phyloP scores from a whole-genome alignment of 64 coral and sea anemone genomes.

The Anthopleura sola region DNA sequence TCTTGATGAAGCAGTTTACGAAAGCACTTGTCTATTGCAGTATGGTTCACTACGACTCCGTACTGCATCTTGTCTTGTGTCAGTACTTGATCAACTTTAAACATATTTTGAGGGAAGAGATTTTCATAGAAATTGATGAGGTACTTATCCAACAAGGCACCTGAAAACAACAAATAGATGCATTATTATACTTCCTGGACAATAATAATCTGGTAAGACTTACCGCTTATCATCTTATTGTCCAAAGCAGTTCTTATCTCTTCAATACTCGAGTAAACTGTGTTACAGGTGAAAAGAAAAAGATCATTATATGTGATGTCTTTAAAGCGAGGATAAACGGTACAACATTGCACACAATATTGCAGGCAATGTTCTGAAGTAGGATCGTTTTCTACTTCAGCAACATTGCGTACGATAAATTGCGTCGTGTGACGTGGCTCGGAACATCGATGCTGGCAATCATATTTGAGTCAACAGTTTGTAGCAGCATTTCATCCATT shows the following conservation, averaged over 20 bases:
- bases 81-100: conserved; percentile 54
- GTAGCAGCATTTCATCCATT: too few species aligned
- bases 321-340: too few species aligned
- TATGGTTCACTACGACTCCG: conserved; percentile 67
- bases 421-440: too few species aligned
- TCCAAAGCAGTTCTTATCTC: conserved; percentile 47
- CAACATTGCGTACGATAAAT: too few species aligned
- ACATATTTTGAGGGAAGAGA: conserved; percentile 9
- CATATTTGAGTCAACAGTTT: too few species aligned
- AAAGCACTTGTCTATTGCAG: conserved; percentile 40
- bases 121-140: conserved; percentile 30
- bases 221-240: conserved; percentile 38
- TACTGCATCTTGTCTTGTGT: conserved; percentile 65
- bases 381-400: too few species aligned
- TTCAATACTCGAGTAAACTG: conserved; percentile 45
- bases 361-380: too few species aligned
- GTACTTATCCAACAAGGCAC: conserved; percentile 46
- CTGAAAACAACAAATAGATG: conserved; percentile 1
- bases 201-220: background rate
- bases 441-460: too few species aligned
- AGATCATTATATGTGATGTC: too few species aligned
- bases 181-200: background rate
- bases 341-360: too few species aligned
- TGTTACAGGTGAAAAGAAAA: too few species aligned
- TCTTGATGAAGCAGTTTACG: conserved; percentile 55